Conservation (phyloP, 2,888 invertebrate genomes). For the Ephialtes manifestator region DNA sequence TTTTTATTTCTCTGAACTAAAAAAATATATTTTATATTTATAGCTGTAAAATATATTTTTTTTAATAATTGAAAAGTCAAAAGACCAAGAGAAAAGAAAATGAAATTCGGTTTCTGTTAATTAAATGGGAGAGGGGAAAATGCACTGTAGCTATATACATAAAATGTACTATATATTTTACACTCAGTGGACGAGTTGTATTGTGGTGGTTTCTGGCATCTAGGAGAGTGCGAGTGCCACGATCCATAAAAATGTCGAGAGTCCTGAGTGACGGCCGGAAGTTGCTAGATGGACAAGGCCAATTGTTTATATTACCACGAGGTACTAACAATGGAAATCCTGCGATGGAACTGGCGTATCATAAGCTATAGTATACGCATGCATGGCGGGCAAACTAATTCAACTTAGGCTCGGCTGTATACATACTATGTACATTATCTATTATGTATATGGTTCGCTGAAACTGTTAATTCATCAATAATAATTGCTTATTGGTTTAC, state of each 20-base stretch:
- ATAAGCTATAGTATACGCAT: conserved; percentile 56
- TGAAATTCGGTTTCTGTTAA: conserved; percentile 48
- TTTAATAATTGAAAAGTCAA: too few species aligned
- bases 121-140: conserved; percentile 39
- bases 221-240: conserved; percentile 76
- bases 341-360: conserved; percentile 73
- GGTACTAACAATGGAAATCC: conserved; percentile 82
- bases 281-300: conserved; percentile 85
- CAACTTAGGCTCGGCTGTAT: conserved; percentile 24
- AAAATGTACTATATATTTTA: conserved; percentile 50
- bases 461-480: background rate
- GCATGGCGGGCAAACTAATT: conserved; percentile 58
- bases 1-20: too few species aligned
- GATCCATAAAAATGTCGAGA: conserved; percentile 85
- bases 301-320: conserved; percentile 85
- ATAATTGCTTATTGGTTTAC: background rate
- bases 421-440: conserved; percentile 21
- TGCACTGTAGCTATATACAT: conserved; percentile 29
- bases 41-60: too few species aligned
- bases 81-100: conserved; percentile 1
- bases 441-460: conserved; percentile 37
- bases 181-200: conserved; percentile 34
- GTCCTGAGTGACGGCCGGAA: conserved; percentile 85
- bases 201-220: conserved; percentile 59
- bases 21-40: too few species aligned